Conservation (phyloP, 2,797 vertebrate genomes). For the Serranus cabrilla region DNA sequence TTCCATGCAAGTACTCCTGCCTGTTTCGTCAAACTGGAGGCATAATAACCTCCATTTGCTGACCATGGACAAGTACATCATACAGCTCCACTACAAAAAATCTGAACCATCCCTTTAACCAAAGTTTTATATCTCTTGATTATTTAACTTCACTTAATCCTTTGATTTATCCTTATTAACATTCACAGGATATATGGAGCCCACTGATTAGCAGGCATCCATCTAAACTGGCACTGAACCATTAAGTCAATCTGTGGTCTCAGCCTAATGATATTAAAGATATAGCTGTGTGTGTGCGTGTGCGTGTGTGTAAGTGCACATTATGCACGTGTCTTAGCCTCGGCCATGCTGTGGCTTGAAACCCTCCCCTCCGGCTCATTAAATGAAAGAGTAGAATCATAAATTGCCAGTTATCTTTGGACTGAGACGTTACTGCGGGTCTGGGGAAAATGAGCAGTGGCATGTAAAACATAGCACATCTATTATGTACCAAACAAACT, state of each 20-base stretch:
- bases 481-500: conserved; percentile 84
- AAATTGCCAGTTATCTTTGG: conserved; percentile 85
- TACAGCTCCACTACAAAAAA: too few species aligned
- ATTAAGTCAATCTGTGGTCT: conserved; percentile 49
- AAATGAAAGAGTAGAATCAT: conserved; percentile 81
- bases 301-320: conserved; percentile 1
- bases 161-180: conserved; percentile 34
- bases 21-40: too few species aligned
- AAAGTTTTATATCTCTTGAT: conserved; percentile 25
- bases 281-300: conserved; percentile 43
- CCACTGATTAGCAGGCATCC: conserved; percentile 47
- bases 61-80: too few species aligned
- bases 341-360: conserved; percentile 69
- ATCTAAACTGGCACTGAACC: conserved; percentile 49
- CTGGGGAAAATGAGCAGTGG: conserved; percentile 80
- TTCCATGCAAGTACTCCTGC: too few species aligned
- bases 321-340: conserved; percentile 29
- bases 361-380: conserved; percentile 71
- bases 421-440: conserved; percentile 72
- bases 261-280: conserved; percentile 61
- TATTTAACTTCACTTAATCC: conserved; percentile 39
- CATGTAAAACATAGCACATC: conserved; percentile 84
- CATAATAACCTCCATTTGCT: too few species aligned
- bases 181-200: conserved; percentile 44
- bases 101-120: background rate